Percentiles rank a stretch among this genome's conserved stretches.
These are phyloP conservation scores for Synanthedon andrenaeformis DNA, from an alignment of 2,888 invertebrate genomes.

Conservation along the genomic window DNA sequence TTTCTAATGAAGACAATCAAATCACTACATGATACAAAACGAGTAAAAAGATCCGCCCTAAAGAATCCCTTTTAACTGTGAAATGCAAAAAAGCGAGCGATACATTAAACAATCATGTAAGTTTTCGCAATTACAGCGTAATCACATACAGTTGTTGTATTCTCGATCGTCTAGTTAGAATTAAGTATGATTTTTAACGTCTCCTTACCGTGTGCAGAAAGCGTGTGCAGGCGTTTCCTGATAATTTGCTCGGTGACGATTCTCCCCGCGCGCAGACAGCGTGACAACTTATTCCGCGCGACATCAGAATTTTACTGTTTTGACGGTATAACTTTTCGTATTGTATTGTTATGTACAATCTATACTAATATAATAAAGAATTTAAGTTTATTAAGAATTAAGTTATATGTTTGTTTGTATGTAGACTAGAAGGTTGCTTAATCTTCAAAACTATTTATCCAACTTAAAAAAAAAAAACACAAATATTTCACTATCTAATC, in stretches of 20 bases:
- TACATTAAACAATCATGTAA: conserved; percentile 18
- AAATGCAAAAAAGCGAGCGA: neutral
- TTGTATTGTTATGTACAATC: too few relatives aligned
- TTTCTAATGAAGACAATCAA: too few relatives aligned
- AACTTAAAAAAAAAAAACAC: too few relatives aligned
- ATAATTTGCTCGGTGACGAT: conserved; percentile 50
- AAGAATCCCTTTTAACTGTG: conserved; percentile 22
- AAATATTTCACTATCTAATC: too few relatives aligned
- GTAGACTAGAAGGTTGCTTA: too few relatives aligned
- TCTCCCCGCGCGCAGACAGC: conserved; percentile 34
- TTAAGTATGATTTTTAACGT: conserved; percentile 52
- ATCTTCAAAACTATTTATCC: too few relatives aligned
- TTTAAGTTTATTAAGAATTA: too few relatives aligned
- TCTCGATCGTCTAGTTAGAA: conserved; percentile 26
- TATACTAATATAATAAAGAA: too few relatives aligned
- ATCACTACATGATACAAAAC: too few relatives aligned
- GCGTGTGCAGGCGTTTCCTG: conserved; percentile 55
- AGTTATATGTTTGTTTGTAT: too few relatives aligned
- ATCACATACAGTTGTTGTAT: conserved; percentile 2
- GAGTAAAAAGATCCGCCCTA: too few relatives aligned
- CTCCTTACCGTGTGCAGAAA: conserved; percentile 59
- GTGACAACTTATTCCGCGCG: conserved; percentile 29
- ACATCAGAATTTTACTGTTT: neutral
- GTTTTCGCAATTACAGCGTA: conserved; percentile 19
- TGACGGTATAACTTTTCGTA: neutral